phyloP scores from a whole-genome alignment of 2,113 vertebrate species.

The Hippocampus abdominalis region DNA sequence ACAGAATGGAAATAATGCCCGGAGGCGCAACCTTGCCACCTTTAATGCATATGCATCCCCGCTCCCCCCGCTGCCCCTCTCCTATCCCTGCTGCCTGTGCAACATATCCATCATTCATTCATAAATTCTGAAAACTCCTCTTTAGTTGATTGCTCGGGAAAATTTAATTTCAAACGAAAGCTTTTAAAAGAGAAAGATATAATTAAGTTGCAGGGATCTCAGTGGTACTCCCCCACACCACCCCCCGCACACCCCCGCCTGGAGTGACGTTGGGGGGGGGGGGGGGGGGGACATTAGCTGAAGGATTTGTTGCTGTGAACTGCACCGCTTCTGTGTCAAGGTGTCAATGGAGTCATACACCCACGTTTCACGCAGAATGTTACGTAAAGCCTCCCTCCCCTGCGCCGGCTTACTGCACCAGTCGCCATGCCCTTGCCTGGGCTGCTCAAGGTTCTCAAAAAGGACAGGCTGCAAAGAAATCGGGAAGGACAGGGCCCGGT shows the following conservation, averaged over 20 bases:
- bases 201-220: conserved; percentile 69
- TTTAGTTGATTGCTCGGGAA: conserved; percentile 70
- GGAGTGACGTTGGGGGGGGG: conserved; percentile 9
- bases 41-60: conserved; percentile 31
- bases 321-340: conserved; percentile 60
- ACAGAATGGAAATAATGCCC: conserved; percentile 30
- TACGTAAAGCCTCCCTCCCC: conserved; percentile 69
- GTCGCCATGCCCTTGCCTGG: conserved; percentile 71
- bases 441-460: conserved; percentile 77
- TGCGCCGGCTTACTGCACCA: conserved; percentile 72
- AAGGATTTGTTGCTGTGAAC: conserved; percentile 46
- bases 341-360: conserved; percentile 67
- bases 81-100: conserved; percentile 33
- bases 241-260: not conserved
- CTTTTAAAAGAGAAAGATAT: conserved; percentile 73
- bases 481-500: conserved; percentile 70
- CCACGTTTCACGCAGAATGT: conserved; percentile 66
- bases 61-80: not conserved
- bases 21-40: conserved; percentile 21
- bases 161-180: conserved; percentile 71
- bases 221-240: conserved; percentile 21
- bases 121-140: conserved; percentile 71
- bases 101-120: conserved; percentile 73
- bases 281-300: conserved; percentile 37
- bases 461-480: conserved; percentile 74